phyloP scores from a whole-genome alignment of 1,140 invertebrate species.

The Mercenaria mercenaria region DNA sequence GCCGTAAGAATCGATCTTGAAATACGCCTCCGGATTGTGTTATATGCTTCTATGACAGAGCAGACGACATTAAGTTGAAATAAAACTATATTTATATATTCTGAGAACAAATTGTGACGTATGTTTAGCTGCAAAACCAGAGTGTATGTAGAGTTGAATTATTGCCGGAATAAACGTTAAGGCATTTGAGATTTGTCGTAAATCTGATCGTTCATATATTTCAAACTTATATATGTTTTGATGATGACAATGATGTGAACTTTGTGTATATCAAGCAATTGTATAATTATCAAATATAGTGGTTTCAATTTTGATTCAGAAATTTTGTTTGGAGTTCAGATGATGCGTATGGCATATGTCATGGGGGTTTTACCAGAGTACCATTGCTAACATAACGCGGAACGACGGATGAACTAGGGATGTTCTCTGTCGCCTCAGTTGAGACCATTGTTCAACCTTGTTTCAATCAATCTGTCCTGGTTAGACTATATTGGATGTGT shows the following conservation, averaged over 20 bases:
- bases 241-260: background rate
- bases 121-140: background rate
- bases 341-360: no score
- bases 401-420: no score
- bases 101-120: background rate
- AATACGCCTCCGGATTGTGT: background rate
- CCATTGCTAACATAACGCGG: no score
- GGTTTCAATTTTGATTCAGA: no score
- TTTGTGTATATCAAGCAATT: background rate
- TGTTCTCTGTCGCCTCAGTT: no score
- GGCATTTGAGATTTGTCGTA: no score
- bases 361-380: no score
- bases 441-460: no score
- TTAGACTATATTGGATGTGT: no score
- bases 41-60: background rate
- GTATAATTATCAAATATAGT: background rate
- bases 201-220: no score
- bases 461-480: no score
- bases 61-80: background rate
- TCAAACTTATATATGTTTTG: background rate
- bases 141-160: background rate
- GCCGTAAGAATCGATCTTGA: background rate
- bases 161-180: background rate
- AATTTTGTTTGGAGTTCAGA: no score
- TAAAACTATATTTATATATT: conserved; percentile 9